Evolutionary conservation across 2,113 vertebrate species (phyloP).

Genomic region (Xenus cinereus): DNA sequence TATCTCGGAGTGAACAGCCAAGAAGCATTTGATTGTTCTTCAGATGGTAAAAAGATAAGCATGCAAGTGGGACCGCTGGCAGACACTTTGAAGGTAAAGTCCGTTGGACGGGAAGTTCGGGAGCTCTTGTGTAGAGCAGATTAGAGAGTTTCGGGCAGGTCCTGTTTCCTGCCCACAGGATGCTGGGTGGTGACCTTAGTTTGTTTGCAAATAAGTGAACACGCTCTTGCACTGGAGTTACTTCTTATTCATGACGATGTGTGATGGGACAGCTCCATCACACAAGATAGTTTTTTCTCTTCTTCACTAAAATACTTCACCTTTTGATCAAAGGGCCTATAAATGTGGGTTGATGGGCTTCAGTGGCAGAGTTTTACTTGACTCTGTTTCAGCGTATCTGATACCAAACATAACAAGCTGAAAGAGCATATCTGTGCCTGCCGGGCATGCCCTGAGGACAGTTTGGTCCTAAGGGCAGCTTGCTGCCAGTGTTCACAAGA

Average conservation of each 20-base stretch:
- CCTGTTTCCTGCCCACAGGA: neutral
- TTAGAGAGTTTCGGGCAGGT: neutral
- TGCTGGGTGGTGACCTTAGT: neutral
- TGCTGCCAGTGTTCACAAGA: neutral
- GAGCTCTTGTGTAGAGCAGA: neutral
- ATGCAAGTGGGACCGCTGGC: conserved; percentile 66
- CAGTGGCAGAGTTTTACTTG: neutral
- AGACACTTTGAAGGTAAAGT: conserved; percentile 73
- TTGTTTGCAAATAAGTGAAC: neutral
- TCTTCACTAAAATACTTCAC: neutral
- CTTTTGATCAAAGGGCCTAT: neutral
- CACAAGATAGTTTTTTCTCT: neutral
- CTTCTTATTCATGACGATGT: neutral
- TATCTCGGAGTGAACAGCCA: conserved; percentile 72
- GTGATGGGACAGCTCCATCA: neutral
- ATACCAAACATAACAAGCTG: neutral
- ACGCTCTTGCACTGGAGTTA: neutral
- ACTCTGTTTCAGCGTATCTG: neutral
- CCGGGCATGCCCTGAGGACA: neutral
- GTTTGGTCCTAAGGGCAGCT: neutral
- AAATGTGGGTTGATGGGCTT: rapidly evolving
- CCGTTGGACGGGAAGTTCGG: neutral
- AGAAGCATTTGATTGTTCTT: conserved; percentile 73
- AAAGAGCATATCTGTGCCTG: neutral
- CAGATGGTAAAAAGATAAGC: conserved; percentile 75